Base-by-base conservation (phyloP, 2,797 vertebrate species). In the Coregonus ussuriensis region DNA sequence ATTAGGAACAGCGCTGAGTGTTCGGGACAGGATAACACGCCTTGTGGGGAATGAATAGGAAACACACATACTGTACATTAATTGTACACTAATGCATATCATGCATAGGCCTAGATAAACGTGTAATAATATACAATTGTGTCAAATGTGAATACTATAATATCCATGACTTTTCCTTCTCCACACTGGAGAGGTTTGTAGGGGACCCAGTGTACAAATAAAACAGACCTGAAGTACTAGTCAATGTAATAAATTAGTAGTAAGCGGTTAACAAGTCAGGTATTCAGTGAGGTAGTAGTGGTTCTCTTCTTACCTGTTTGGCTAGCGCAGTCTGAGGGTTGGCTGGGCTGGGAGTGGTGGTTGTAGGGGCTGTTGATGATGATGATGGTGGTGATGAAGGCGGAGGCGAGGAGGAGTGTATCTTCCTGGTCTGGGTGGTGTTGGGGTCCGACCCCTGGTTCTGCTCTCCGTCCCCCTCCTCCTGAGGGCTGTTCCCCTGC, bases 281-380 rank as follows among this genome's bases (percentile, higher is more conserved):
- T 47, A 63, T 63, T 77, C 33, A 1, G n/a, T 13, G 70, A 18
- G 70, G 54, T 21, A 76, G 67, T 33, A 35, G 73, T 72, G 66
- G 37, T 81, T 68, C 67, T 82, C 35, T 73, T 72, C 91, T 83
- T 89, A 95, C 94, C 93, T 94, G 92, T 90, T 93, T 94, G 80
- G 85, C 70, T 78, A 88, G 81, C 85, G 86, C 89, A 74, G 82
- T 83, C 81, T 84, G 90, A 21, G 90, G 88, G 81, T 84, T 85
- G 89, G 79, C 83, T 35, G 77, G 35, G 68, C 80, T 74, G 68
- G 87, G 76, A 81, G 41, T 9, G 41, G 78, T 86, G 51, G 77
- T 80, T 15, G 81, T 75, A 66, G 88, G 82, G 79, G 82, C 78
- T 74, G 87, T 59, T 16, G 75, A 56, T 62, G 84, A 53, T 72